These are phyloP conservation scores for Proterorhinus semilunaris DNA, from an alignment of 2,113 vertebrate genomes.

Conservation along the genomic window DNA sequence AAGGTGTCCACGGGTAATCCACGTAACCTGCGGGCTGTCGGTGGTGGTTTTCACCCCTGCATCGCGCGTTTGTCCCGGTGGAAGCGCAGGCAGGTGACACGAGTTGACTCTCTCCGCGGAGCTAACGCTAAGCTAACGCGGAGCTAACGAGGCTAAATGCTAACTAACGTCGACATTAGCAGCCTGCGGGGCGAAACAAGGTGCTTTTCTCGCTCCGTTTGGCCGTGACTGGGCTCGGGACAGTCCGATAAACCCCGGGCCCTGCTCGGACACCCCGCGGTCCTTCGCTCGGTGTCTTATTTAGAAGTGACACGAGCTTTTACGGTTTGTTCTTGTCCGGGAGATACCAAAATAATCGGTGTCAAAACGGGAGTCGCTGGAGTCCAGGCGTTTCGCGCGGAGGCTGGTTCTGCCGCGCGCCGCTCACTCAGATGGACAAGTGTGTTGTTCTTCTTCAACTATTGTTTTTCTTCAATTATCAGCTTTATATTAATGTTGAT, in stretches of 20 bases:
- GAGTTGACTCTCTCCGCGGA: slow-evolving; percentile 68
- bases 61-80: neutral
- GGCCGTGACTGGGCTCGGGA: slow-evolving; percentile 45
- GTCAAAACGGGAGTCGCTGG: slow-evolving; percentile 34
- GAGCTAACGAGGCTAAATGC: slow-evolving; percentile 46
- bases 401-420: neutral
- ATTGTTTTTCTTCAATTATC: neutral
- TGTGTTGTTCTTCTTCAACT: neutral
- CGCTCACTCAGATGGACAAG: neutral
- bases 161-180: slow-evolving; percentile 57
- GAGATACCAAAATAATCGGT: slow-evolving; percentile 74
- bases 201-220: slow-evolving; percentile 18
- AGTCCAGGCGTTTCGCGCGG: neutral
- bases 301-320: slow-evolving; percentile 57
- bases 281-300: slow-evolving; percentile 43
- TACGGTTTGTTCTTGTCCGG: slow-evolving; percentile 51
- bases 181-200: slow-evolving; percentile 27
- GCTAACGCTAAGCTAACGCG: slow-evolving; percentile 59
- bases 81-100: slow-evolving; percentile 52
- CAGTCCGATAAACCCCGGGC: slow-evolving; percentile 14
- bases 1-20: slow-evolving; percentile 10
- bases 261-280: slow-evolving; percentile 37
- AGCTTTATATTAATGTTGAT: neutral
- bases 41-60: slow-evolving; percentile 19
- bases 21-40: neutral